These are phyloP conservation scores for Isotomurus palustris DNA, from an alignment of 2,888 invertebrate species.

Conservation along the genomic window DNA sequence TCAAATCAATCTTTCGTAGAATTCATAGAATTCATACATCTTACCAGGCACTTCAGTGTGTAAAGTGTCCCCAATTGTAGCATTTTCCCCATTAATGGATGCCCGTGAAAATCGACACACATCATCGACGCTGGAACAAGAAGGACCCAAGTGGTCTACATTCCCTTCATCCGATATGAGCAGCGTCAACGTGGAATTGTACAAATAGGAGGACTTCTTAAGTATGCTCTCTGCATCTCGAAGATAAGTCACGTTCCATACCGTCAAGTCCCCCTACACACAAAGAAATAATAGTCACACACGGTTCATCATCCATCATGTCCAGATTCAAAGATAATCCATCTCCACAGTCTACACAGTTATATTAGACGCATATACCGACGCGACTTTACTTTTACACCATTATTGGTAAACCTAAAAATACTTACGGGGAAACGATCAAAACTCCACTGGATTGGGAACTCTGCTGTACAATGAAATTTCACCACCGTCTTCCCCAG, in stretches of 20 bases:
- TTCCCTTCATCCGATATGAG: not conserved
- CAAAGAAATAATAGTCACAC: not conserved
- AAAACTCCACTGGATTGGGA: constrained; percentile 10
- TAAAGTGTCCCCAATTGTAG: not conserved
- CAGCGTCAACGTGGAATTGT: not conserved
- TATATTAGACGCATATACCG: not conserved
- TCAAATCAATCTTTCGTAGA: too few relatives aligned
- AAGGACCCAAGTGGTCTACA: too few relatives aligned
- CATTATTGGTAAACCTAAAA: not conserved
- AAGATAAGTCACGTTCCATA: constrained; percentile 7
- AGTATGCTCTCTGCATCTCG: not conserved
- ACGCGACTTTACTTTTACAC: not conserved
- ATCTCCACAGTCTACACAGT: not conserved
- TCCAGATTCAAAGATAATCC: too few relatives aligned
- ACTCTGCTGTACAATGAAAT: not conserved
- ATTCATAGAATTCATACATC: too few relatives aligned
- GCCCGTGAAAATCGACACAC: not conserved
- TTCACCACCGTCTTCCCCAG: too few relatives aligned
- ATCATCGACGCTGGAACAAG: too few relatives aligned
- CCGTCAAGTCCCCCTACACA: not conserved
- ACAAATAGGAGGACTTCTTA: not conserved
- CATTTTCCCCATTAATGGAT: too few relatives aligned
- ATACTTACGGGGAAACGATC: not conserved
- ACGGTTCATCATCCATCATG: too few relatives aligned
- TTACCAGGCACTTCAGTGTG: too few relatives aligned